Conservation (phyloP, 2,797 vertebrate genomes). For the Phaenicophaeus curvirostris region DNA sequence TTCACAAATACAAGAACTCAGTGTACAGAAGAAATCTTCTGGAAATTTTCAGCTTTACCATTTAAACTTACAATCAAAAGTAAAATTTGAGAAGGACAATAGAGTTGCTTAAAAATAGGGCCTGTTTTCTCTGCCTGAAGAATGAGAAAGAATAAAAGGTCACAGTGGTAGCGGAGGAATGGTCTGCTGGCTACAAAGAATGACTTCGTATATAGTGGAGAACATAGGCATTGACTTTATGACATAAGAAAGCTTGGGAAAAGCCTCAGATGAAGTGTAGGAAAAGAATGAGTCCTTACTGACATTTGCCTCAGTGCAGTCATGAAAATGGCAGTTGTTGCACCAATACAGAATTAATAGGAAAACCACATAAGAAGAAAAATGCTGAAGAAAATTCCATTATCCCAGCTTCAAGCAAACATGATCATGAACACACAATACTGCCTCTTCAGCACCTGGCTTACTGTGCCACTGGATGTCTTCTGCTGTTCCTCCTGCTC, state of each 20-base stretch:
- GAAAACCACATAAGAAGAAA: background rate
- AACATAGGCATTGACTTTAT: background rate
- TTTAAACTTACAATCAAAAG: background rate
- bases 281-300: background rate
- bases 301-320: background rate
- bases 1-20: background rate
- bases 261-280: background rate
- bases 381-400: background rate
- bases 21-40: background rate
- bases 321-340: background rate
- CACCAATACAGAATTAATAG: background rate
- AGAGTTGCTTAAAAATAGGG: background rate
- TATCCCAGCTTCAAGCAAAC: background rate
- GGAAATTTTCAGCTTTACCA: background rate
- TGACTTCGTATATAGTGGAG: background rate
- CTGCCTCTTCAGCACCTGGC: background rate
- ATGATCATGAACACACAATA: rapidly evolving
- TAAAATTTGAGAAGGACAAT: background rate
- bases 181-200: background rate
- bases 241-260: background rate
- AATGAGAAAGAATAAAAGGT: background rate
- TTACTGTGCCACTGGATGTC: background rate
- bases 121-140: background rate
- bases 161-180: background rate
- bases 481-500: background rate